These are phyloP conservation scores for Hypotaenidia philippensis DNA, from an alignment of 2,797 vertebrate species.

Conservation along the genomic window DNA sequence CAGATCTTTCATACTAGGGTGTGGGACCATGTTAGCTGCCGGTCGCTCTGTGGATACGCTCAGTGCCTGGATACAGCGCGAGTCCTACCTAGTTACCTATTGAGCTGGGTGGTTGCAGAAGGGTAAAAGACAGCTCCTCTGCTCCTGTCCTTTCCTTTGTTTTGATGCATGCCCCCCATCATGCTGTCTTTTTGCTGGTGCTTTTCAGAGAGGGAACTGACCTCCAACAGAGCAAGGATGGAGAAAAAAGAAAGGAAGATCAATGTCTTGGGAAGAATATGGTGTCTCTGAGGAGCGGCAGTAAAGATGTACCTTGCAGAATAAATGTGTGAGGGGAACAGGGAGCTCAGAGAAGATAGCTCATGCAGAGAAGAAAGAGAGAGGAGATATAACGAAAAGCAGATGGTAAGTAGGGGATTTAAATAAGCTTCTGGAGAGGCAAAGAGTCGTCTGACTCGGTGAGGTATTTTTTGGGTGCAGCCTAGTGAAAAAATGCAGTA, in stretches of 20 bases:
- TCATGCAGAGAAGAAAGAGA: not conserved
- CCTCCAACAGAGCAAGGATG: not conserved
- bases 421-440: not conserved
- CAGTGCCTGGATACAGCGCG: not conserved
- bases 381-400: not conserved
- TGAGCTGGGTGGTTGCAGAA: not conserved
- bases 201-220: not conserved
- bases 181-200: not conserved
- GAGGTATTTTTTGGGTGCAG: not conserved
- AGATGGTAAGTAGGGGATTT: not conserved
- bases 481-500: not conserved
- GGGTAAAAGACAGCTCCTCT: not conserved
- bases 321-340: not conserved
- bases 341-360: not conserved
- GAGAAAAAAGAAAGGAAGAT: conserved; percentile 3
- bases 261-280: not conserved
- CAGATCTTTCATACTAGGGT: not conserved
- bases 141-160: not conserved
- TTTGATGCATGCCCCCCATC: not conserved
- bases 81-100: not conserved
- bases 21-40: not conserved
- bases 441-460: not conserved
- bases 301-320: conserved; percentile 19
- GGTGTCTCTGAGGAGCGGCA: not conserved
- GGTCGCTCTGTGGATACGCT: not conserved